Conservation (phyloP, 2,797 vertebrate species). For the Poecilia picta region DNA sequence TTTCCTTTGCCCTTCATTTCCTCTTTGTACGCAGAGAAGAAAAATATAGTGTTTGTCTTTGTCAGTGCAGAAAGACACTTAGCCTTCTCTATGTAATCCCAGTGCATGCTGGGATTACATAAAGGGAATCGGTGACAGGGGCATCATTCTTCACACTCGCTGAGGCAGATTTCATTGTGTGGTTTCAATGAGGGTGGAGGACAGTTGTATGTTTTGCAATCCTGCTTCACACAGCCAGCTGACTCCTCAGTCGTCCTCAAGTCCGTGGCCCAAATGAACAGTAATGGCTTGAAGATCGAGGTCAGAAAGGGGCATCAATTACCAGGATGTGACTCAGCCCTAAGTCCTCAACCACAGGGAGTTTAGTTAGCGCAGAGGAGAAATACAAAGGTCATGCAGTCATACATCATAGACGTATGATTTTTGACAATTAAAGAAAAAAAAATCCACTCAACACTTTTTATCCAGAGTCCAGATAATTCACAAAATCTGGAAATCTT, state of each 20-base stretch:
- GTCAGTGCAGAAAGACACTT: constrained; percentile 43
- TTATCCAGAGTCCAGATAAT: no score
- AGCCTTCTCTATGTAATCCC: not conserved
- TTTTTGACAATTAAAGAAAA: no score
- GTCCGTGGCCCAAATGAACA: constrained; percentile 54
- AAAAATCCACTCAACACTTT: no score
- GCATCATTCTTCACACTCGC: constrained; percentile 37
- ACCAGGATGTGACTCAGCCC: constrained; percentile 38
- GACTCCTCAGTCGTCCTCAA: constrained; percentile 53
- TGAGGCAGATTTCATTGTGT: constrained; percentile 1
- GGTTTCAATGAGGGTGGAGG: constrained; percentile 29
- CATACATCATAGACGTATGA: no score
- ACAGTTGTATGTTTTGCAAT: constrained; percentile 71
- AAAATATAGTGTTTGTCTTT: constrained; percentile 21
- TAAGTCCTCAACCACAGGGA: constrained; percentile 25
- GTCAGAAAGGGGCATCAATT: constrained; percentile 61
- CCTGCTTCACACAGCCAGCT: not conserved
- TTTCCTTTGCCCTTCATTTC: constrained; percentile 17
- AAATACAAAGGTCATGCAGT: not conserved
- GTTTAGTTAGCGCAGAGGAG: no score
- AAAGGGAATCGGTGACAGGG: constrained; percentile 28
- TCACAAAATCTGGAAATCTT: no score
- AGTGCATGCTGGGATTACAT: constrained; percentile 41
- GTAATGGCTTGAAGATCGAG: constrained; percentile 70
- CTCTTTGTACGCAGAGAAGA: constrained; percentile 18